phyloP scores from a whole-genome alignment of 2,797 vertebrate species.

The Acanthornis magna region DNA sequence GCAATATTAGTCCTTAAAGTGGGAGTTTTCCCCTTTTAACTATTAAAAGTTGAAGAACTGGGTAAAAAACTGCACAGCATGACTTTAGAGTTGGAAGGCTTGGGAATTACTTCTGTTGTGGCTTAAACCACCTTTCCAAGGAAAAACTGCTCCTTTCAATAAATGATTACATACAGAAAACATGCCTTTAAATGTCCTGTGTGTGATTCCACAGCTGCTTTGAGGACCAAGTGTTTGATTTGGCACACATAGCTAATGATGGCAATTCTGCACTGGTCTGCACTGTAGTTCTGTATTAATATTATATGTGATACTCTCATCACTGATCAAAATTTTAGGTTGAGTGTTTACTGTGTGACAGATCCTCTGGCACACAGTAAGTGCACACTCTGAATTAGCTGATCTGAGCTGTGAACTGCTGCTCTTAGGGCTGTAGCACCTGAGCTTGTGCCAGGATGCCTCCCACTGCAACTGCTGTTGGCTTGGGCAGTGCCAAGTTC shows the following conservation, averaged over 20 bases:
- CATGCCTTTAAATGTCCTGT: fast-evolving
- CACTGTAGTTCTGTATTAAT: not conserved
- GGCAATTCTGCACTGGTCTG: not conserved
- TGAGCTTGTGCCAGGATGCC: not conserved
- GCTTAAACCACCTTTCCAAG: not conserved
- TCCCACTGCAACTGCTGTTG: not conserved
- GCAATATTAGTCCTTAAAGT: not conserved
- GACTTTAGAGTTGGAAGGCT: not conserved
- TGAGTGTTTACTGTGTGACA: not conserved
- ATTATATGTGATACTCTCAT: not conserved
- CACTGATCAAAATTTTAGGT: not conserved
- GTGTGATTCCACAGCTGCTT: not conserved
- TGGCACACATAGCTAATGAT: not conserved
- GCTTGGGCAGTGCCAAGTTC: not conserved
- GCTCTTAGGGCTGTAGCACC: not conserved
- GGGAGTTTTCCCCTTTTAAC: not conserved
- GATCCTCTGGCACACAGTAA: not conserved
- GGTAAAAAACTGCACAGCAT: not conserved
- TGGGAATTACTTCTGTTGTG: not conserved
- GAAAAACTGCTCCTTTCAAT: not conserved
- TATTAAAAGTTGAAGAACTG: not conserved
- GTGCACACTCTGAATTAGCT: not conserved
- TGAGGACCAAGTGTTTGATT: not conserved
- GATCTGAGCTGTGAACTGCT: not conserved
- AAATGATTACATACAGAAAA: not conserved